These are phyloP conservation scores for Sycophila texana DNA, from an alignment of 2,888 invertebrate species.

Conservation along the genomic window DNA sequence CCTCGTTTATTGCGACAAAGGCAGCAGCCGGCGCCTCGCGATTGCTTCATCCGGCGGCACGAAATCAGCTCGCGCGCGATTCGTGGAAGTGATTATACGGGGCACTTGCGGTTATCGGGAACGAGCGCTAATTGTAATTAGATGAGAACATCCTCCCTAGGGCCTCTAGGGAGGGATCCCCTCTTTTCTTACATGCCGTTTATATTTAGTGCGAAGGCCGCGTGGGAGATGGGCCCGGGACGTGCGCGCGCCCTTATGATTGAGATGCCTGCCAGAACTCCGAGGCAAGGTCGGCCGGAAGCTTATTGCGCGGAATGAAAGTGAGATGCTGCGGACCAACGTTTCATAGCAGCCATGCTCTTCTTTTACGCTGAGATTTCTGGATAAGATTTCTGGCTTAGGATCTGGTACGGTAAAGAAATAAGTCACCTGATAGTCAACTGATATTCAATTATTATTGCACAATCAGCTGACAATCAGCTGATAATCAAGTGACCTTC, in stretches of 20 bases:
- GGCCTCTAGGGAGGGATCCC: not conserved
- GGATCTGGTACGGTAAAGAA: no score
- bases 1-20: conserved; percentile 20
- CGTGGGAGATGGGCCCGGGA: not conserved
- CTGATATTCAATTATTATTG: no score
- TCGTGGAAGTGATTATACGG: conserved; percentile 27
- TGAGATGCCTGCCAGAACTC: not conserved
- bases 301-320: conserved; percentile 14
- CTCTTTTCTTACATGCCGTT: not conserved
- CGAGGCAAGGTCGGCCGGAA: conserved; percentile 41
- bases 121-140: conserved; percentile 50
- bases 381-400: not conserved
- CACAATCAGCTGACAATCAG: no score
- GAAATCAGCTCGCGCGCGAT: conserved; percentile 17
- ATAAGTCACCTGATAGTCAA: no score
- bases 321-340: conserved; percentile 13
- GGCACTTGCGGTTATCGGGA: not conserved
- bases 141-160: conserved; percentile 32
- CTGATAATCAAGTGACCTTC: no score
- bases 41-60: conserved; percentile 31
- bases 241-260: not conserved
- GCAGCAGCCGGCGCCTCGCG: conserved; percentile 15
- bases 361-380: not conserved
- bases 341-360: not conserved
- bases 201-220: not conserved